Percentiles rank a stretch among this genome's conserved stretches.
Evolutionary conservation across 2,888 invertebrate genomes (phyloP).

Genomic region (Clostera curtula): DNA sequence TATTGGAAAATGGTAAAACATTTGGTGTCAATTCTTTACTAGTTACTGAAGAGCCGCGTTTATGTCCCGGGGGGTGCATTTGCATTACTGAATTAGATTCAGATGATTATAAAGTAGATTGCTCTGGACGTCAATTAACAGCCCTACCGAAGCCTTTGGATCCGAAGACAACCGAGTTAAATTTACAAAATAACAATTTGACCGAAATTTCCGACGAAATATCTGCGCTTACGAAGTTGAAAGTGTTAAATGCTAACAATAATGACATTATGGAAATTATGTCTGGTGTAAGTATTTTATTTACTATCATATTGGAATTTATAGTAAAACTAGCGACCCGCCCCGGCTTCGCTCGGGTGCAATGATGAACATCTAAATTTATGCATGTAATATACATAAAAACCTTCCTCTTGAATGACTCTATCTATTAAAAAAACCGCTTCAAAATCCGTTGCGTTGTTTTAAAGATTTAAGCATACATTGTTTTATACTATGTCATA

Average conservation of each 20-base stretch:
- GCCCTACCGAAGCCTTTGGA: conserved; percentile 62
- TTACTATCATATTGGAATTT: no score
- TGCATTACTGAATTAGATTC: conserved; percentile 50
- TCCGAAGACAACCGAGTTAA: conserved; percentile 45
- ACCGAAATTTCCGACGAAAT: conserved; percentile 54
- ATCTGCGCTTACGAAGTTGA: conserved; percentile 45
- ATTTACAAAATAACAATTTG: conserved; percentile 58
- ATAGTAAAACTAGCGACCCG: no score
- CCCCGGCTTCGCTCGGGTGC: no score
- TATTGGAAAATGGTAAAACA: no score
- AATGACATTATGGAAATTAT: conserved; percentile 53
- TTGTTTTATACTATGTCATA: no score
- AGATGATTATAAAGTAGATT: conserved; percentile 53
- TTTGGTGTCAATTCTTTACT: no score
- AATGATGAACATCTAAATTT: no score
- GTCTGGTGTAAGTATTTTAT: conserved; percentile 46
- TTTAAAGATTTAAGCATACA: no score
- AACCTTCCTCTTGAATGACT: no score
- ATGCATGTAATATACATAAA: no score
- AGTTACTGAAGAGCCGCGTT: conserved; percentile 19
- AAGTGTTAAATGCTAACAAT: conserved; percentile 47
- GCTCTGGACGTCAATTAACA: conserved; percentile 61
- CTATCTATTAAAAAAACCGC: no score
- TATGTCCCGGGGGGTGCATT: conserved; percentile 50
- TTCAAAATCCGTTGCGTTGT: no score